Evolutionary conservation across 2,113 vertebrate genomes (phyloP).

Genomic region (Cervus canadensis): DNA sequence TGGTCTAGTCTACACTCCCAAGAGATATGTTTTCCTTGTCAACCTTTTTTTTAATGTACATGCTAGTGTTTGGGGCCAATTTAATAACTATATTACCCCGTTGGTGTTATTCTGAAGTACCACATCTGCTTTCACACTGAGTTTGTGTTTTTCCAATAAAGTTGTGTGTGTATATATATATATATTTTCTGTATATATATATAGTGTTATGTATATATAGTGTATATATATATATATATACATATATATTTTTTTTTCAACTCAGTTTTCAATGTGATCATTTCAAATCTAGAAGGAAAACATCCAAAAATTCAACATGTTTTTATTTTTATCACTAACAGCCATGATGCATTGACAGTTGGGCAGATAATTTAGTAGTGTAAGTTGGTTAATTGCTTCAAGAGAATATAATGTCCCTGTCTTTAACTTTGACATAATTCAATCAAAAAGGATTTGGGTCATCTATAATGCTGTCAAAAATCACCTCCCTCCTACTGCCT

Average conservation of each 20-base stretch:
- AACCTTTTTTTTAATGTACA: constrained; percentile 20
- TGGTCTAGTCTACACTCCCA: constrained; percentile 40
- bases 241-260: background rate
- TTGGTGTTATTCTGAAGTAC: constrained; percentile 26
- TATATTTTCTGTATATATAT: no score
- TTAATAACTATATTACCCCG: constrained; percentile 64
- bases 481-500: constrained; percentile 20
- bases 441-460: constrained; percentile 47
- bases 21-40: constrained; percentile 67
- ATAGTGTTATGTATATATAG: background rate
- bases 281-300: constrained; percentile 53
- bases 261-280: constrained; percentile 10
- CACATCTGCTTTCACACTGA: constrained; percentile 59
- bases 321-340: background rate
- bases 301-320: background rate
- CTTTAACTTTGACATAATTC: constrained; percentile 53
- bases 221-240: background rate
- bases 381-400: constrained; percentile 59
- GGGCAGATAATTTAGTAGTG: constrained; percentile 16
- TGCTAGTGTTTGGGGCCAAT: constrained; percentile 59
- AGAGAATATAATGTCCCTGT: constrained; percentile 35
- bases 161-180: background rate
- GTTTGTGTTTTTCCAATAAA: constrained; percentile 68
- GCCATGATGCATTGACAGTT: background rate
- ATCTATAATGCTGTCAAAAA: constrained; percentile 59